phyloP scores from a whole-genome alignment of 2,888 invertebrate species.

The Pimpla rufipes region DNA sequence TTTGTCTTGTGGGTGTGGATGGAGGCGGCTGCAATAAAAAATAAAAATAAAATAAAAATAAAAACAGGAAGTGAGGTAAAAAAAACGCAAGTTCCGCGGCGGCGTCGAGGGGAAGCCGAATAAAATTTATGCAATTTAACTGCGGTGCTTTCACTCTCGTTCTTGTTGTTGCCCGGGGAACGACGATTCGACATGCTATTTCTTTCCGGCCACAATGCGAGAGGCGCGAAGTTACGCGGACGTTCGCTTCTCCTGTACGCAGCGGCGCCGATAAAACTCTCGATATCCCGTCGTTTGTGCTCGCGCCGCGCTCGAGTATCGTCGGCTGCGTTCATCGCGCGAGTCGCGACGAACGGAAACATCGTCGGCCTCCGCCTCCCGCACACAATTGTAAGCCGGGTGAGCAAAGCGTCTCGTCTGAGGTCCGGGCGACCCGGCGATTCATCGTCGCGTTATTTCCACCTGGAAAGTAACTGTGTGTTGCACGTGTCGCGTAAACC shows the following conservation, averaged over 20 bases:
- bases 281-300: constrained; percentile 20
- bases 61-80: neutral
- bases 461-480: too few relatives aligned
- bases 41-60: neutral
- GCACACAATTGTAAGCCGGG: too few relatives aligned
- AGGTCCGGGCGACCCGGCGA: neutral
- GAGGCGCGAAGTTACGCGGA: constrained; percentile 29
- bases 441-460: constrained; percentile 20
- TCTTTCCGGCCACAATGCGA: constrained; percentile 44
- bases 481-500: neutral
- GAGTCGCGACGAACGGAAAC: constrained; percentile 15
- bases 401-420: constrained; percentile 18
- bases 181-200: constrained; percentile 46
- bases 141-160: constrained; percentile 63
- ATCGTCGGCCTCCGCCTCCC: neutral
- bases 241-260: constrained; percentile 41
- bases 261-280: constrained; percentile 36
- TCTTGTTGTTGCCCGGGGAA: constrained; percentile 25
- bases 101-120: neutral
- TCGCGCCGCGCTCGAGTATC: neutral
- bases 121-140: constrained; percentile 63
- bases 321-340: too few relatives aligned
- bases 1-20: neutral
- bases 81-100: constrained; percentile 12
- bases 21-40: too few relatives aligned